phyloP scores from a whole-genome alignment of 2,888 invertebrate species.

The Limenitis camilla region DNA sequence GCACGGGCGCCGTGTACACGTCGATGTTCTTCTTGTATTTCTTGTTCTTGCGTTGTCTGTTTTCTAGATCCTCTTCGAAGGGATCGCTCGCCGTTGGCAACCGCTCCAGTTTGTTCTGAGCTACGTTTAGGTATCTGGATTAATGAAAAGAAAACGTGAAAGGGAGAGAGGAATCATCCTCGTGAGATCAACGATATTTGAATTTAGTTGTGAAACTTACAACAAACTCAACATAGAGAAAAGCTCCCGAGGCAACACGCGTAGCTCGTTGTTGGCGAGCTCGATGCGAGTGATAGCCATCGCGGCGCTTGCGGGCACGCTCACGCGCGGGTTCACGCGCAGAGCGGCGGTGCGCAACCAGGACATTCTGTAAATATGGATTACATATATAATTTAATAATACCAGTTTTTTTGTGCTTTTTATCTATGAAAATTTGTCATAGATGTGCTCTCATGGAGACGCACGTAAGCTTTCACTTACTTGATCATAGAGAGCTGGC shows the following conservation, averaged over 20 bases:
- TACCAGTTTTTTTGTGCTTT: too few relatives aligned
- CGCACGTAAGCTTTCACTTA: slow-evolving; percentile 19
- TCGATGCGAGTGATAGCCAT: slow-evolving; percentile 95
- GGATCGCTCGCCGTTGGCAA: slow-evolving; percentile 74
- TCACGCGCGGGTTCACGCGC: slow-evolving; percentile 87
- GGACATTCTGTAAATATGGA: slow-evolving; percentile 63
- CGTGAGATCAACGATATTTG: too few relatives aligned
- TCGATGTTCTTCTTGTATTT: slow-evolving; percentile 40
- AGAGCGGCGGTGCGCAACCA: slow-evolving; percentile 91
- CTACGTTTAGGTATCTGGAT: slow-evolving; percentile 83
- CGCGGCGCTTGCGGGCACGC: slow-evolving; percentile 82
- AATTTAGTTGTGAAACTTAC: slow-evolving; percentile 33
- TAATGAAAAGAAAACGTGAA: too few relatives aligned
- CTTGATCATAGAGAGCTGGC: slow-evolving; percentile 42
- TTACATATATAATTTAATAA: too few relatives aligned
- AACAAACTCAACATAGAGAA: slow-evolving; percentile 88
- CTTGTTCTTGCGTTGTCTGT: slow-evolving; percentile 34
- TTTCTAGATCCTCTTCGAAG: slow-evolving; percentile 44
- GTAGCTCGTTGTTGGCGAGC: slow-evolving; percentile 90
- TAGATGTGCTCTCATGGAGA: too few relatives aligned
- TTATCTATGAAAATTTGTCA: too few relatives aligned
- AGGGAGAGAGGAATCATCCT: too few relatives aligned
- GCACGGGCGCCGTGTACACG: slow-evolving; percentile 81
- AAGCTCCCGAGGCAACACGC: slow-evolving; percentile 84
- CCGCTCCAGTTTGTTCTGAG: slow-evolving; percentile 90